Evolutionary conservation across 2,888 invertebrate genomes (phyloP).

Genomic region (Digitonthophagus gazella): DNA sequence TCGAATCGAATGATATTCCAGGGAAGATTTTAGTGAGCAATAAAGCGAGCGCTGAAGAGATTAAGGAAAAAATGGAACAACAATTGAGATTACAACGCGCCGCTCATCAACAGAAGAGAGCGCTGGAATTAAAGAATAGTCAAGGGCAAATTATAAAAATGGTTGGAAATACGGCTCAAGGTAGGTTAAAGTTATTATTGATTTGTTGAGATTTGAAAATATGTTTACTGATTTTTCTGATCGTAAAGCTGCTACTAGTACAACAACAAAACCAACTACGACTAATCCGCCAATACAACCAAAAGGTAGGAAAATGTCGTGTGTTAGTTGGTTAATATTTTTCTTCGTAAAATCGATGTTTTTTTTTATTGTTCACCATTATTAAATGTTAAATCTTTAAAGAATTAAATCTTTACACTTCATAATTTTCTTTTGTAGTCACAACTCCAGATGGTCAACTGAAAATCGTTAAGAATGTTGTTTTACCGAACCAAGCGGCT

Average conservation of each 20-base stretch:
- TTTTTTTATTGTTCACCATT: constrained; percentile 2
- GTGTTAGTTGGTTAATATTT: constrained; percentile 29
- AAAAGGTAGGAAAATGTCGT: constrained; percentile 46
- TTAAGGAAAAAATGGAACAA: constrained; percentile 89
- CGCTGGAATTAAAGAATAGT: constrained; percentile 58
- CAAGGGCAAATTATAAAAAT: constrained; percentile 56
- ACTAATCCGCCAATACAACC: constrained; percentile 50
- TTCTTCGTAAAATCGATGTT: constrained; percentile 18
- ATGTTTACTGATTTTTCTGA: constrained; percentile 30
- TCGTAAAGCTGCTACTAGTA: constrained; percentile 34
- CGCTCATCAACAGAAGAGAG: constrained; percentile 85
- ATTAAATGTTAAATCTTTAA: background rate
- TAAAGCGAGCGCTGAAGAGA: constrained; percentile 68
- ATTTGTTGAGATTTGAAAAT: too few relatives aligned
- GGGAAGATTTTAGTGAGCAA: constrained; percentile 53
- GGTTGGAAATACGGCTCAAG: constrained; percentile 57
- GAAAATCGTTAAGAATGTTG: constrained; percentile 65
- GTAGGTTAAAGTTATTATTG: constrained; percentile 44
- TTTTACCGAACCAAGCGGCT: constrained; percentile 57
- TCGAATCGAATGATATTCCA: constrained; percentile 42
- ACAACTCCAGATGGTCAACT: constrained; percentile 61
- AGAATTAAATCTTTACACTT: background rate
- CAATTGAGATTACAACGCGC: constrained; percentile 84
- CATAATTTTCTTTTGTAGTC: constrained; percentile 41
- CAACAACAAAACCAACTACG: constrained; percentile 43